Evolutionary conservation across 2,888 invertebrate species (phyloP), one percentile per base, ranked within the genome.

Genomic region (Ferdinandea cuprea): DNA sequence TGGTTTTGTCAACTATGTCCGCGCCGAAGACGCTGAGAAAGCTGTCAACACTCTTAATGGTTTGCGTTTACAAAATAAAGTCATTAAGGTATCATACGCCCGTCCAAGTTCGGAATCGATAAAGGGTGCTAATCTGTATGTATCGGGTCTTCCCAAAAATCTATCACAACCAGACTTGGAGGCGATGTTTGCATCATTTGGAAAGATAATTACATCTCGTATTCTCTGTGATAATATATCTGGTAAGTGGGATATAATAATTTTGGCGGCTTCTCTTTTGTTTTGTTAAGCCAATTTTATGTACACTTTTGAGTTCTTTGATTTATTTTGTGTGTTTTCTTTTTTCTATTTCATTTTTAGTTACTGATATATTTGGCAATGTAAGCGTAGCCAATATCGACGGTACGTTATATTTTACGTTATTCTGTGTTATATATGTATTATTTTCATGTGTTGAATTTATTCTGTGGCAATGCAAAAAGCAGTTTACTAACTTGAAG

Each of bases 1-100:
- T 92, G 99, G 99, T 88, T 99, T 99, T 93, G 99, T 99, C 90
- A 99, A 99, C 94, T 99, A 99, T 93, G 97, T 98, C 92, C 95
- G 97, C 88, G 95, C 97, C 86, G 98, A 98, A 92, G 99, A 99
- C 92, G 99, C 99, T 86, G 97, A 98, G 91, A 98, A 99, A 92
- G 99, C 99, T 87, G 99, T 99, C 92, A 96, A 96, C 92, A 98
- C 98, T 86, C 94, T 99, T 89, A 99, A 99, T 92, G 99, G 99
- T 88, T 95, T 99, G 88, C 94, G 99, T 88, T 94, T 99, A 88
- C 99, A 99, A 92, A 99, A 99, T 92, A 99, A 99, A 94, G 99
- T 98, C 85, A 99, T 99, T 91, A 99, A 99, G 95, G 98, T 98
- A 91, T 99, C 98, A 87, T 98, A 97, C 92, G 98, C 98, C 88